phyloP scores from a whole-genome alignment of 2,113 vertebrate genomes.

The Nannobrachium achirus region DNA sequence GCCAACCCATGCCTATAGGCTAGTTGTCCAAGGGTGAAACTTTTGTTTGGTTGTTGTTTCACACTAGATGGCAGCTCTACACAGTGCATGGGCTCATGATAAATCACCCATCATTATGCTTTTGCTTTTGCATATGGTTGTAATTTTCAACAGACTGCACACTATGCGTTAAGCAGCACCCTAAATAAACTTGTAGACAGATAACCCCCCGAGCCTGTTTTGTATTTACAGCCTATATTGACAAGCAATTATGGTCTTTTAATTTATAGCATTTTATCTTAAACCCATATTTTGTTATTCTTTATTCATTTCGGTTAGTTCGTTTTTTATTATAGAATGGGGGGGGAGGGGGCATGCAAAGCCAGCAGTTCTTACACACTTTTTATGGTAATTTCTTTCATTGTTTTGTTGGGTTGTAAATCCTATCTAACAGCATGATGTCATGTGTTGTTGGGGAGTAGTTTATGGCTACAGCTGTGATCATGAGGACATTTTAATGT shows the following conservation, averaged over 20 bases:
- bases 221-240: too few species aligned
- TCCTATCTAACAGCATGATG: background rate
- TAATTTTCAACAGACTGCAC: background rate
- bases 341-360: too few species aligned
- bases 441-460: background rate
- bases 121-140: background rate
- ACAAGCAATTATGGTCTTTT: too few species aligned
- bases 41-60: constrained; percentile 60
- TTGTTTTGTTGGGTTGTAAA: background rate
- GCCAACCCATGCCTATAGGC: too few species aligned
- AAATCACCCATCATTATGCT: constrained; percentile 16
- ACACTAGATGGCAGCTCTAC: constrained; percentile 82
- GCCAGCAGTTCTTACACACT: too few species aligned
- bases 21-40: background rate
- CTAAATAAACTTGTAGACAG: too few species aligned
- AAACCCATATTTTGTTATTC: too few species aligned
- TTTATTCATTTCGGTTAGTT: too few species aligned
- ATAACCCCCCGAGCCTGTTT: too few species aligned
- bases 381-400: background rate
- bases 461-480: background rate
- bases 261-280: too few species aligned
- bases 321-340: too few species aligned
- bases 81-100: constrained; percentile 57
- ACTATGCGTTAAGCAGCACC: background rate
- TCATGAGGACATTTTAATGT: constrained; percentile 30